phyloP scores from a whole-genome alignment of 2,797 vertebrate species.

The Sandelia bainsii region DNA sequence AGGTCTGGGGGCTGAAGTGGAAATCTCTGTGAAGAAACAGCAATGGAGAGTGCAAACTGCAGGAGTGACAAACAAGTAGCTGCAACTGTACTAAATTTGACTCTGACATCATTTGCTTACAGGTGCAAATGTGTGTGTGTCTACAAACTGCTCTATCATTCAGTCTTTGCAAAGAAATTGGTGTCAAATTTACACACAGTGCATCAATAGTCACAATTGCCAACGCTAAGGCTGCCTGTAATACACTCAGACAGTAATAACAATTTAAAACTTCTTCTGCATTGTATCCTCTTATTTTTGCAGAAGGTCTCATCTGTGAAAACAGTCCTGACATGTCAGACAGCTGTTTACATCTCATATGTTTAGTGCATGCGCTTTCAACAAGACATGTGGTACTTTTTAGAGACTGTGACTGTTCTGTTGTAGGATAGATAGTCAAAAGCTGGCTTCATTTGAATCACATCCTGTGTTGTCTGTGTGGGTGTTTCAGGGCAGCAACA shows the following conservation, averaged over 20 bases:
- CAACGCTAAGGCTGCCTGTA: neutral
- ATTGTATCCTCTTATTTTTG: constrained; percentile 7
- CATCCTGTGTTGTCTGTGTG: constrained; percentile 24
- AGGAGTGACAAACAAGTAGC: constrained; percentile 51
- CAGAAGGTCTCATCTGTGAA: neutral
- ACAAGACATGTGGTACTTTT: neutral
- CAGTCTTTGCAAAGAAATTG: neutral
- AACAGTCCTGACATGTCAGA: constrained; percentile 7
- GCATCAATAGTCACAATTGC: constrained; percentile 2
- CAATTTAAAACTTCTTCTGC: constrained; percentile 2
- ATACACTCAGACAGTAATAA: constrained; percentile 21
- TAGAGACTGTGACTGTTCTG: neutral
- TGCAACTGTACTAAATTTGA: constrained; percentile 31
- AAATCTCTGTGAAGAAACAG: constrained; percentile 61
- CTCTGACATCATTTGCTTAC: constrained; percentile 48
- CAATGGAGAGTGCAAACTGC: constrained; percentile 46
- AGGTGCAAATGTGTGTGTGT: constrained; percentile 16
- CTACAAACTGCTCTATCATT: constrained; percentile 5
- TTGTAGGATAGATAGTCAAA: neutral
- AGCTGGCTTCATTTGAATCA: constrained; percentile 12
- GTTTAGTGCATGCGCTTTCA: constrained; percentile 27
- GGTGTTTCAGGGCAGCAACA: constrained; percentile 89
- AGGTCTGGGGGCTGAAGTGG: constrained; percentile 52
- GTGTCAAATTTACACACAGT: neutral
- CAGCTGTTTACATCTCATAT: constrained; percentile 19